Base-by-base conservation (phyloP, 2,797 vertebrate species). In the Chiloscyllium punctatum region DNA sequence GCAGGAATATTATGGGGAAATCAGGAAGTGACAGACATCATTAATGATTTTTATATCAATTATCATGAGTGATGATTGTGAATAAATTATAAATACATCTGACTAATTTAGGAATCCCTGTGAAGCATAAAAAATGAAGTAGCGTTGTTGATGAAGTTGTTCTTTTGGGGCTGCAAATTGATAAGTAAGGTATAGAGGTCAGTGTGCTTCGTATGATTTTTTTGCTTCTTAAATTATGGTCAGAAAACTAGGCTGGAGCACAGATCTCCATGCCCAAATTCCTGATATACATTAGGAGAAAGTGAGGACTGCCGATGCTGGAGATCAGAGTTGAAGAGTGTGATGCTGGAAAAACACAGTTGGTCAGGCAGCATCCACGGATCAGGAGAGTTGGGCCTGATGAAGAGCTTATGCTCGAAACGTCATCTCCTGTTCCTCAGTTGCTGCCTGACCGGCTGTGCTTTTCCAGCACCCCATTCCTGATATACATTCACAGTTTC, bases 1-100 rank as follows among this genome's bases (percentile, higher is more conserved):
- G 88, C 88, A 91, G 62, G 16, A 91, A 91, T 68, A 91, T 62
- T 21, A 37, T 8, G 21, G 88, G 88, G 88, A 91, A 91, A 91
- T 91, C 53, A 66, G 57, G 21, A 62, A 91, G 57, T 91, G 57
- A 91, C 6, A 68, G 53, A 62, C 23, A 37, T 91, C 37, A 91
- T 91, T 37, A 91, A 68, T 91, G 5, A 91, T 91, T 68, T 18
- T 91, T 66, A n/a, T 91, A 91, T 18, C 33, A 68, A 68, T 91
- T 91, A 91, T 91, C n/a, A 37, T 68, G 57, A 91, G 68, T 68
- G 57, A 68, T 66, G 62, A 37, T n/a, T 91, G 87, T 62, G 62
- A 68, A 91, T 91, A 91, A n/a, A 62, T 91, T 91, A 57, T 57
- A 91, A 0, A 91, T 91, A 16, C 88, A 66, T 33, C 5, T 7